Percentiles rank a stretch among this genome's conserved stretches.
Conservation (phyloP, 2,113 vertebrate species). For the Hemichromis elongatus region DNA sequence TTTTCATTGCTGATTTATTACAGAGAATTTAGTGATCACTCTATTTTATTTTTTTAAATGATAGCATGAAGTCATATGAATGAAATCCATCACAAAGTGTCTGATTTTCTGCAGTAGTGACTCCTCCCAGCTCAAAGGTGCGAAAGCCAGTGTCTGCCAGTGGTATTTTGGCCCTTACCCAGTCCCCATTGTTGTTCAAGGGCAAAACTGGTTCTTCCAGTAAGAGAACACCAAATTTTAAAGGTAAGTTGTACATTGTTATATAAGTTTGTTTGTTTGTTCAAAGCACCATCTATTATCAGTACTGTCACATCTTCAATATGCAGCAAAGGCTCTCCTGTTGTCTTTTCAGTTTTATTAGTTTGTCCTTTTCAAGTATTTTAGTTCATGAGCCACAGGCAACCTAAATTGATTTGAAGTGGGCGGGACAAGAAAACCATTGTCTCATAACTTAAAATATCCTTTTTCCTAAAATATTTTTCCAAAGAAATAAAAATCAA, state of each 20-base stretch:
- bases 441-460: background rate
- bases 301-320: background rate
- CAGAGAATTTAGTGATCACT: background rate
- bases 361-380: background rate
- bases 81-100: background rate
- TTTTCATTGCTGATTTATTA: background rate
- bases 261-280: background rate
- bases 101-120: conserved; percentile 59
- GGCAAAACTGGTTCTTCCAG: conserved; percentile 48
- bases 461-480: background rate
- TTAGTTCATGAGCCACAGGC: background rate
- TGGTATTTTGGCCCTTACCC: conserved; percentile 86
- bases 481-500: background rate
- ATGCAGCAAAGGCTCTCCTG: background rate
- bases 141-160: conserved; percentile 76
- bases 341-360: background rate
- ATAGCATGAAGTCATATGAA: background rate
- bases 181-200: conserved; percentile 84
- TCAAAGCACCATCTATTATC: background rate
- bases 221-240: conserved; percentile 16
- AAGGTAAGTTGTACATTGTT: conserved; percentile 3
- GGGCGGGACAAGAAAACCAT: background rate
- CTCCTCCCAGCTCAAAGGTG: conserved; percentile 65
- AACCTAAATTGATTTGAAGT: background rate
- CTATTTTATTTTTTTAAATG: background rate